Evolutionary conservation across 1,140 invertebrate species (phyloP), one percentile per base, ranked within the genome.

Genomic region (Drosophila sp.): DNA sequence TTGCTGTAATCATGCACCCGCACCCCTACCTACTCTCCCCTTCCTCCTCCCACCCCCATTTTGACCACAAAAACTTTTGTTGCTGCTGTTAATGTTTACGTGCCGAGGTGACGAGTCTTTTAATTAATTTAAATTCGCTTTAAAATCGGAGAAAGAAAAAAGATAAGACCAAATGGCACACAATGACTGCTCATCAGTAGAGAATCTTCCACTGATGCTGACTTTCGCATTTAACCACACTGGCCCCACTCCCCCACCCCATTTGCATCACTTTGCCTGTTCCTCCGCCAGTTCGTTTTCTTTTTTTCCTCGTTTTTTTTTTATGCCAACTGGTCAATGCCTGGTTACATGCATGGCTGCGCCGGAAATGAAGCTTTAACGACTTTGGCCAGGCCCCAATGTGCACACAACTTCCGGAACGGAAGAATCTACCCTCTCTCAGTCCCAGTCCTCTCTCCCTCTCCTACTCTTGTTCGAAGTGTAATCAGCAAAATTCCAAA

Each of bases 361-460:
- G 40, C 79, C 83, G 82, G 82, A 86, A 86, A 86, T 86, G 75
- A 86, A 82, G 75, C 82, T 86, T 86, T 76, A 86, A 86, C 79
- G 82, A 86, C 82, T 79, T 76, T 79, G 70, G 78, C 76, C 77
- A 68, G 76, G 47, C 66, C 55, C 72, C 79, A 70, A 60, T 29
- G 63, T 67, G 60, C 58, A 50, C 78, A 64, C 56, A 47, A 54
- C 63, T 85, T 80, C 66, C 74, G 76, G 23, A 50, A 27, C 61
- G 69, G 60, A 79, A 73, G 50, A 57, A 29, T 40, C 33, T 41
- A 32, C 27, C 27, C 50, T 11, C 44, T 41, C 8, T 8, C 23
- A 25, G 23, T 6, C 33, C 17, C 29, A n/a, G 17, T 32, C 7
- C 57, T 0, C 17, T 6, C n/a, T 7, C 6, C 4, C 55, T 35